Base-by-base conservation (phyloP, 1,140 invertebrate species). In the Globodera rostochiensis region DNA sequence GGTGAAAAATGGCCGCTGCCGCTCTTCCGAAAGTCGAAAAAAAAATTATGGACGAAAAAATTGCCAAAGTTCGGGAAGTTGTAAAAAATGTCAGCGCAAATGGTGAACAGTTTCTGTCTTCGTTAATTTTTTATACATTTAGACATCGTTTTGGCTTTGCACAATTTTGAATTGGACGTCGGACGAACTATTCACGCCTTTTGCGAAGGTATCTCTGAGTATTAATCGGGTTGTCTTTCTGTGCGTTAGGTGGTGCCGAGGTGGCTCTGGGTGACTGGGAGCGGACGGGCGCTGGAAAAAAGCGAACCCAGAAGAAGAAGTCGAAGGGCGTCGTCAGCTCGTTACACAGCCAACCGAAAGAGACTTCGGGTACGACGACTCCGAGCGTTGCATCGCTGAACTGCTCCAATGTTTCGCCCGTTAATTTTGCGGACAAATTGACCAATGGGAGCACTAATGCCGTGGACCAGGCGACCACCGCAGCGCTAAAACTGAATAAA, bases 121-220 rank as follows among this genome's bases (percentile, higher is more conserved):
- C 36, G 36, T 36, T 36, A 36, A 36, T 36, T 36, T 36, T 36
- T 36, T 36, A 36, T 36, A 36, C 36, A 36, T 36, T 36, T 36
- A 64, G 57, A 90, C 70, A 89, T 89, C 75, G 85, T 89, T 46
- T 82, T 89, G 25, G 88, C 87, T 66, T 83, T 89, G 21, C 88
- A 89, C 75, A 89, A 90, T 60, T 87, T 87, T 80, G 88, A 89
- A 46, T 74, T 89, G 74, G 87, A 89, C 69, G 88, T 89, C 36
- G 82, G 84, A 21, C 74, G 80, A 21, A 89, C 88, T 9, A 89
- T 89, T 73, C 80, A 84, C 47, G 89, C 88, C 25, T 89, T 83
- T 71, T 84, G 80, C 60, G 74, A 83, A 77, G 82, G 82, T 83
- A 79, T 25, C 36, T 79, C 70, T 70, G 47, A 1, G 46, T 5